Conservation (phyloP, 2,888 invertebrate genomes). For the Bursaphelenchus okinawaensis region DNA sequence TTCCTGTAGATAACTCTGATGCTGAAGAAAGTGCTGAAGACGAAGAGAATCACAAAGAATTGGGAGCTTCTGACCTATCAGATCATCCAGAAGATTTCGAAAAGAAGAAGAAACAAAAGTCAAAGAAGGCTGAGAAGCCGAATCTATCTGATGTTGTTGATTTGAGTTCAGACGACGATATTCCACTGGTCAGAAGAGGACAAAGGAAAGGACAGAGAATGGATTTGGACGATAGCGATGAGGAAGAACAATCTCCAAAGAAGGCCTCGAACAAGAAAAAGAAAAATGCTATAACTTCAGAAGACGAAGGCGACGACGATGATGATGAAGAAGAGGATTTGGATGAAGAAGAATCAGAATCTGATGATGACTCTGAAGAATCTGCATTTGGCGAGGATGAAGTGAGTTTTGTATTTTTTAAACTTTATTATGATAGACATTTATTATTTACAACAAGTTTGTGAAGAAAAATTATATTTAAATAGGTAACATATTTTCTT, state of each 20-base stretch:
- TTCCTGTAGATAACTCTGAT: neutral
- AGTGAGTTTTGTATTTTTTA: neutral
- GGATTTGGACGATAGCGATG: conserved; percentile 12
- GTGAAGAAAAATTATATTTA: too few species aligned
- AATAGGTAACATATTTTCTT: too few species aligned
- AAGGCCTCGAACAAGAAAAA: conserved; percentile 22
- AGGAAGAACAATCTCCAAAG: conserved; percentile 10
- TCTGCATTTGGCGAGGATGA: neutral
- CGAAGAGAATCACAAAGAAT: neutral
- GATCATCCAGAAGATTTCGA: neutral
- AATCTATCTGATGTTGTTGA: conserved; percentile 12
- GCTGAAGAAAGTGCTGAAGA: neutral
- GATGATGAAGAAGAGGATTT: neutral
- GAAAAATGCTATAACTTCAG: conserved; percentile 8
- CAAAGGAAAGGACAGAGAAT: neutral
- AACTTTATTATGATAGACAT: too few species aligned
- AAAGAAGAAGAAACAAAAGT: conserved; percentile 15
- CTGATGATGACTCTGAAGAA: neutral
- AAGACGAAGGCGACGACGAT: neutral
- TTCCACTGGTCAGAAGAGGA: neutral
- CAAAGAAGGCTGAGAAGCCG: conserved; percentile 8
- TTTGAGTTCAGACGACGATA: conserved; percentile 21
- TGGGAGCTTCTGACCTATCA: neutral
- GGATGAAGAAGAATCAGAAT: neutral
- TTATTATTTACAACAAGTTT: too few species aligned